Percentiles rank a stretch among this genome's conserved stretches.
These are phyloP conservation scores for Catharus bicknelli DNA, from an alignment of 2,113 vertebrate species.

Conservation along the genomic window DNA sequence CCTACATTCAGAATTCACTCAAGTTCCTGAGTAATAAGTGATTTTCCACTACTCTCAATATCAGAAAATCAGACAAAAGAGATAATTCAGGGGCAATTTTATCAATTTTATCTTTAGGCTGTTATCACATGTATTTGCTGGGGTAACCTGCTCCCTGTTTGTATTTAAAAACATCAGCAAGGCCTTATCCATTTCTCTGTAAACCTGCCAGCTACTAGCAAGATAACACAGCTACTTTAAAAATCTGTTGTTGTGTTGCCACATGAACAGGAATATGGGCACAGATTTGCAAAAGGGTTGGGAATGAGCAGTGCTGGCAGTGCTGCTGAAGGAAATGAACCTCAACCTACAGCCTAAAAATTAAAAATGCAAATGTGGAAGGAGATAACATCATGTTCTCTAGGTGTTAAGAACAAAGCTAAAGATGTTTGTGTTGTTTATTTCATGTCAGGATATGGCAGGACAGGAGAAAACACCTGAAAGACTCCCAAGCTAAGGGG, in stretches of 20 bases:
- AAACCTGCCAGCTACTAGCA: neutral
- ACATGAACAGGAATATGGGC: neutral
- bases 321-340: neutral
- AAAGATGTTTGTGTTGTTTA: conserved; percentile 2
- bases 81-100: neutral
- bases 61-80: neutral
- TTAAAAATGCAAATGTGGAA: neutral
- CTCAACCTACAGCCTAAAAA: neutral
- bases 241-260: neutral
- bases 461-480: neutral
- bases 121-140: neutral
- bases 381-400: neutral
- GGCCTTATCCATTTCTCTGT: neutral
- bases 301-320: neutral
- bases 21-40: neutral
- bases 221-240: neutral
- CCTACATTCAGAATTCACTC: neutral
- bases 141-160: neutral
- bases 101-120: neutral
- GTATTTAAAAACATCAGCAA: neutral
- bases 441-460: neutral
- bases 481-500: neutral
- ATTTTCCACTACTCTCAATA: neutral
- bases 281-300: neutral
- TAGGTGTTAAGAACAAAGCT: conserved; percentile 31